Evolutionary conservation across 2,797 vertebrate species (phyloP).

Genomic region (Anas bernieri): DNA sequence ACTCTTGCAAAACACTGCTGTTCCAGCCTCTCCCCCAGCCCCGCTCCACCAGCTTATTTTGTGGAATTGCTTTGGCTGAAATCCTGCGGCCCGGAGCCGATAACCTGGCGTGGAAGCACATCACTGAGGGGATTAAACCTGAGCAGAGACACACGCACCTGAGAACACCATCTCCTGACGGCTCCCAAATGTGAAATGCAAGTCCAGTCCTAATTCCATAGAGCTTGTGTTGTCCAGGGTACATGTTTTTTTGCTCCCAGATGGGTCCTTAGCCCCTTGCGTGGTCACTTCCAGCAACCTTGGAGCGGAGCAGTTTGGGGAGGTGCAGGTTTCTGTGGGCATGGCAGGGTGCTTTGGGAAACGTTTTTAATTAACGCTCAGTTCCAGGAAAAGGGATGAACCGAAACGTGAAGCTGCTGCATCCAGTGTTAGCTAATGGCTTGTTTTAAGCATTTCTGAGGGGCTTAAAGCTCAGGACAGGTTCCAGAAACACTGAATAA

Average conservation of each 20-base stretch:
- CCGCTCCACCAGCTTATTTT: neutral
- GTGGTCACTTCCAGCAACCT: neutral
- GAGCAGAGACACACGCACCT: neutral
- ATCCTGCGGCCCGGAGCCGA: neutral
- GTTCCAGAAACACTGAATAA: neutral
- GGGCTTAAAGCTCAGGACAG: neutral
- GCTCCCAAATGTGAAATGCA: neutral
- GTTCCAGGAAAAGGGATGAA: neutral
- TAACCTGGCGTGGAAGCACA: neutral
- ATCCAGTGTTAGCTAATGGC: slow-evolving; percentile 7
- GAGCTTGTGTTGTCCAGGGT: neutral
- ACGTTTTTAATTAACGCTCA: neutral
- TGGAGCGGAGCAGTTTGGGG: accelerated
- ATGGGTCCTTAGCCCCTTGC: neutral
- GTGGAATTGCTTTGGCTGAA: neutral
- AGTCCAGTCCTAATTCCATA: neutral
- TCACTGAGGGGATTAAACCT: neutral
- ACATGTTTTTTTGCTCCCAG: accelerated
- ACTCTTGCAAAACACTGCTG: neutral
- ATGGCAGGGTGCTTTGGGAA: neutral
- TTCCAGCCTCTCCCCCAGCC: neutral
- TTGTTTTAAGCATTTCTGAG: slow-evolving; percentile 16
- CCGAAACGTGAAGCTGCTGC: accelerated
- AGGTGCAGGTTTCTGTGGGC: neutral
- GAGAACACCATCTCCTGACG: neutral